These are phyloP conservation scores for Hylia prasina DNA, from an alignment of 2,113 vertebrate species.

Conservation along the genomic window DNA sequence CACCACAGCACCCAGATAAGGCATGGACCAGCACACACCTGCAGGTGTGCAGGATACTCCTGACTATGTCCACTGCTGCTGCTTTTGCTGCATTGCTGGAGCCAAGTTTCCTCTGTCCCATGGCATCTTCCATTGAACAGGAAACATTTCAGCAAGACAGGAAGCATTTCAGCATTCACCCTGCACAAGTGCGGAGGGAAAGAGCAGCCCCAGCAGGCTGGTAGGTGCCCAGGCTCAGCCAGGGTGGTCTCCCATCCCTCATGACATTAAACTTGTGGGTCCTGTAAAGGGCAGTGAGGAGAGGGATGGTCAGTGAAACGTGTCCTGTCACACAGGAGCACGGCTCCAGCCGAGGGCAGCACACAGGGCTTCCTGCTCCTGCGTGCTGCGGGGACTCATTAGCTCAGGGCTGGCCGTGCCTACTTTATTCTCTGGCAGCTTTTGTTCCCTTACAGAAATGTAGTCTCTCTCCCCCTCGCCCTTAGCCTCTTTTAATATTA, in stretches of 20 bases:
- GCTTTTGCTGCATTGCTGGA: neutral
- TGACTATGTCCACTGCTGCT: neutral
- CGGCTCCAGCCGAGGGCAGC: neutral
- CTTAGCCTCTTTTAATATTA: constrained; percentile 54
- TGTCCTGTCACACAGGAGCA: neutral
- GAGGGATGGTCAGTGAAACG: neutral
- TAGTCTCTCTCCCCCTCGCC: neutral
- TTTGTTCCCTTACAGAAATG: constrained; percentile 25
- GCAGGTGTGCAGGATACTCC: neutral
- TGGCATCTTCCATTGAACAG: neutral
- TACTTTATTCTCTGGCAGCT: constrained; percentile 7
- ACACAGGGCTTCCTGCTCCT: neutral
- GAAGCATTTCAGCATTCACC: neutral
- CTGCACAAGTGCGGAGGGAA: accelerated
- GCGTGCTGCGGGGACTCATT: neutral
- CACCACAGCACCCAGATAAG: neutral
- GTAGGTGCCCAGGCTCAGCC: neutral
- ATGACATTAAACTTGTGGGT: neutral
- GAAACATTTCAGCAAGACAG: neutral
- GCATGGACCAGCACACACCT: accelerated
- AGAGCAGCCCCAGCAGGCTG: neutral
- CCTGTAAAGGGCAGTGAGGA: neutral
- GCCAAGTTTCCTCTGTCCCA: neutral
- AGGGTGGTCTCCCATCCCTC: neutral
- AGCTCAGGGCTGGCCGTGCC: constrained; percentile 8